phyloP scores from a whole-genome alignment of 2,113 vertebrate species.

The Oryctolagus cuniculus region DNA sequence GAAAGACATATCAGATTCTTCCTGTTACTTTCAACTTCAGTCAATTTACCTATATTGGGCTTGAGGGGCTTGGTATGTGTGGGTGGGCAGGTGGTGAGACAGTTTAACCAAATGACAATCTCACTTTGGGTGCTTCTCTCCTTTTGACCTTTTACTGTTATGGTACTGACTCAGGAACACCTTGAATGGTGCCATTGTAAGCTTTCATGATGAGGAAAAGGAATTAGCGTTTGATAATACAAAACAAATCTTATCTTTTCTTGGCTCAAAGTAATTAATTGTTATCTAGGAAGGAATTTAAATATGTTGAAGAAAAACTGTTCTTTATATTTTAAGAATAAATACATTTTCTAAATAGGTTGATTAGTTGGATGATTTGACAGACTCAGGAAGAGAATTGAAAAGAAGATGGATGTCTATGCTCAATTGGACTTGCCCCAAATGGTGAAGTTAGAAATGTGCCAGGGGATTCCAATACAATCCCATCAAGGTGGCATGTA shows the following conservation, averaged over 20 bases:
- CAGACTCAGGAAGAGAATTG: constrained; percentile 12
- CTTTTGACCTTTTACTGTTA: background rate
- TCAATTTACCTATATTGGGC: background rate
- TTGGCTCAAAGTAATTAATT: constrained; percentile 37
- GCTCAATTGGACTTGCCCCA: too few species aligned
- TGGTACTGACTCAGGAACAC: background rate
- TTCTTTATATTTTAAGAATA: constrained; percentile 40
- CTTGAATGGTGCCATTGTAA: background rate
- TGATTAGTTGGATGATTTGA: constrained; percentile 33
- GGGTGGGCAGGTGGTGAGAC: background rate
- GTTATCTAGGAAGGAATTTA: background rate
- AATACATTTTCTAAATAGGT: constrained; percentile 1
- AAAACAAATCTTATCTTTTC: constrained; percentile 9
- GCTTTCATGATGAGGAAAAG: background rate
- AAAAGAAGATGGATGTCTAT: background rate
- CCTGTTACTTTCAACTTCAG: background rate
- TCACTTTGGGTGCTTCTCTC: background rate
- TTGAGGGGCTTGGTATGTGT: background rate
- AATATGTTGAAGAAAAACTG: background rate
- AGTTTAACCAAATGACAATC: background rate
- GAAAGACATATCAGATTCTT: background rate
- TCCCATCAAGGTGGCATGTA: too few species aligned
- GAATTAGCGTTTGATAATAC: constrained; percentile 15
- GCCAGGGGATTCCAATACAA: too few species aligned
- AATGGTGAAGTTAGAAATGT: too few species aligned